Evolutionary conservation across 2,888 invertebrate genomes (phyloP).

Genomic region (Ethmia dodecea): DNA sequence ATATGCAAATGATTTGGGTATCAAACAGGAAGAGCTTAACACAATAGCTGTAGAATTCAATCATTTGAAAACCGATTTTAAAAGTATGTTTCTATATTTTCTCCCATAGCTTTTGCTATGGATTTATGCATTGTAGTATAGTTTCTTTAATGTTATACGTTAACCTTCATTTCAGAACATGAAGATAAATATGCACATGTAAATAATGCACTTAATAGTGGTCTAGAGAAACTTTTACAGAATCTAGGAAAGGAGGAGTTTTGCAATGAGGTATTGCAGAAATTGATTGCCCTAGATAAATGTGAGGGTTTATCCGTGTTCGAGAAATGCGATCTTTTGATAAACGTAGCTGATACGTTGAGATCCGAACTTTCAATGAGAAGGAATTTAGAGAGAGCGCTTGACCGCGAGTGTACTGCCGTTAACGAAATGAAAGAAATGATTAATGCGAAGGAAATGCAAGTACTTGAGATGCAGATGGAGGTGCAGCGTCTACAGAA

Average conservation of each 20-base stretch:
- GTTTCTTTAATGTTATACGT: not conserved
- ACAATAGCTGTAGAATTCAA: conserved; percentile 23
- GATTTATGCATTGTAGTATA: not conserved
- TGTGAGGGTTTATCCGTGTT: conserved; percentile 9
- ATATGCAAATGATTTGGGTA: conserved; percentile 18
- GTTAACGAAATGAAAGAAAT: conserved; percentile 26
- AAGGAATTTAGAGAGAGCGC: conserved; percentile 27
- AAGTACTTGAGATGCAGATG: conserved; percentile 26
- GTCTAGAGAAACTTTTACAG: conserved; percentile 28
- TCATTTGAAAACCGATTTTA: conserved; percentile 26
- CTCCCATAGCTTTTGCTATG: conserved; percentile 2
- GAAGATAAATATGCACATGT: conserved; percentile 23
- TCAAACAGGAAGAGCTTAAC: conserved; percentile 25
- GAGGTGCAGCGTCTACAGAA: conserved; percentile 33
- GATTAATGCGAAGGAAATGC: conserved; percentile 32
- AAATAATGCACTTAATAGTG: conserved; percentile 22
- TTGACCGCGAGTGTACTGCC: conserved; percentile 28
- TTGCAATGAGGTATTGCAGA: conserved; percentile 24
- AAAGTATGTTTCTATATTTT: conserved; percentile 29
- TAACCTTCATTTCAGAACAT: conserved; percentile 26
- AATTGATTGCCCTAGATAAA: conserved; percentile 18
- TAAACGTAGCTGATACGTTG: conserved; percentile 31
- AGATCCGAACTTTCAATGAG: conserved; percentile 28
- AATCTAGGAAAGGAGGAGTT: conserved; percentile 25
- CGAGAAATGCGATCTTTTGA: conserved; percentile 28